Conservation (phyloP, 2,113 vertebrate species). For the Microtus montanus region DNA sequence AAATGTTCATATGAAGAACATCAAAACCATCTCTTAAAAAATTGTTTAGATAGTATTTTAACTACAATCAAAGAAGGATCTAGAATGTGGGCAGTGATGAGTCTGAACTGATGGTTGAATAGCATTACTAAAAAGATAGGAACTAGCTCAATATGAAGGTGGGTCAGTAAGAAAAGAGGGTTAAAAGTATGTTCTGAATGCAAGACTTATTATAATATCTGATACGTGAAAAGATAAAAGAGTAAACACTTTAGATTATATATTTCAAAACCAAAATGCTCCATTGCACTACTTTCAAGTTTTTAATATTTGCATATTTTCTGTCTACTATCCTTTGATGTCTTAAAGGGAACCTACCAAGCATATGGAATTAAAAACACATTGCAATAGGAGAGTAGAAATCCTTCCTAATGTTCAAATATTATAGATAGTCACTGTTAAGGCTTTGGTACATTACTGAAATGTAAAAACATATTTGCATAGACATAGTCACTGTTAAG, state of each 20-base stretch:
- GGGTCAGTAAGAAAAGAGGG: not conserved
- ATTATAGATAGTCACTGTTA: not conserved
- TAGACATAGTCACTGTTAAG: not conserved
- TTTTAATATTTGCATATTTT: slow-evolving; percentile 23
- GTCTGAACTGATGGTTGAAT: not conserved
- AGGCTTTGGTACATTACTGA: not conserved
- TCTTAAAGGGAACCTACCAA: not conserved
- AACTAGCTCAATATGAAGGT: not conserved
- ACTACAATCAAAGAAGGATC: not conserved
- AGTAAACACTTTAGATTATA: not conserved
- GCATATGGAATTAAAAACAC: not conserved
- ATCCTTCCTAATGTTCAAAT: not conserved
- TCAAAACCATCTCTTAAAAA: not conserved
- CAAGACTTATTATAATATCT: not conserved
- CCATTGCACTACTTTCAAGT: not conserved
- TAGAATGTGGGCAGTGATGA: not conserved
- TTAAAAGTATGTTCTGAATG: not conserved
- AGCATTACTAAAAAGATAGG: not conserved
- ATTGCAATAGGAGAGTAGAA: not conserved
- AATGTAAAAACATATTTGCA: not conserved
- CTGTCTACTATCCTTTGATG: not conserved
- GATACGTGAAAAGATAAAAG: not conserved
- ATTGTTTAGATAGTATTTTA: not conserved
- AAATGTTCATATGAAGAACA: not conserved
- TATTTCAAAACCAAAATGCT: not conserved